These are phyloP conservation scores for Macrotis lagotis DNA, from an alignment of 2,113 vertebrate genomes.

Conservation along the genomic window DNA sequence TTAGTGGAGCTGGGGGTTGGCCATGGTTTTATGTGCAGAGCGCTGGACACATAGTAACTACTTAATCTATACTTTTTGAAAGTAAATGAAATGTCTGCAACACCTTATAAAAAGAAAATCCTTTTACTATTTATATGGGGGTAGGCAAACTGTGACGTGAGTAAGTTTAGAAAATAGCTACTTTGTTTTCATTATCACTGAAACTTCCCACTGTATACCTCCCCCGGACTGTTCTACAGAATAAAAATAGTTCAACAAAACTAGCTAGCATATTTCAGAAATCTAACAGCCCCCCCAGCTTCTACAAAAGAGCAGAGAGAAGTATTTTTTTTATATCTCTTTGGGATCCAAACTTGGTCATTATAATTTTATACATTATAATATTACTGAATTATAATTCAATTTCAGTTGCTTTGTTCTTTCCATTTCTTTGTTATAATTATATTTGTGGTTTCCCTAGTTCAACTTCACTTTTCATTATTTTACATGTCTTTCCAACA, in stretches of 20 bases:
- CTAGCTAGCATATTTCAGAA: neutral
- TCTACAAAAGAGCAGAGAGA: neutral
- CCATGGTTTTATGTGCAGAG: neutral
- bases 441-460: neutral
- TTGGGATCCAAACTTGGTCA: neutral
- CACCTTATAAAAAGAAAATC: neutral
- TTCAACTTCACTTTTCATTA: neutral
- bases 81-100: neutral
- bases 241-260: neutral
- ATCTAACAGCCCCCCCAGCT: neutral
- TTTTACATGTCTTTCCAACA: neutral
- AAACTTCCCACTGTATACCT: neutral
- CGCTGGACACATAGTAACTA: neutral
- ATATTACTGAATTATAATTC: neutral
- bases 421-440: neutral
- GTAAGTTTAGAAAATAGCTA: neutral
- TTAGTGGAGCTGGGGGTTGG: neutral
- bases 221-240: neutral
- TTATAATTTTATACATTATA: neutral
- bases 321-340: too few species aligned
- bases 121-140: neutral
- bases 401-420: neutral
- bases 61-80: constrained; percentile 23
- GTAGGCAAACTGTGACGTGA: neutral
- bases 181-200: neutral